Evolutionary conservation across 37 sponge, comb jelly and placozoan genomes (phyloP).

Genomic region (Hormiphora californensis): DNA sequence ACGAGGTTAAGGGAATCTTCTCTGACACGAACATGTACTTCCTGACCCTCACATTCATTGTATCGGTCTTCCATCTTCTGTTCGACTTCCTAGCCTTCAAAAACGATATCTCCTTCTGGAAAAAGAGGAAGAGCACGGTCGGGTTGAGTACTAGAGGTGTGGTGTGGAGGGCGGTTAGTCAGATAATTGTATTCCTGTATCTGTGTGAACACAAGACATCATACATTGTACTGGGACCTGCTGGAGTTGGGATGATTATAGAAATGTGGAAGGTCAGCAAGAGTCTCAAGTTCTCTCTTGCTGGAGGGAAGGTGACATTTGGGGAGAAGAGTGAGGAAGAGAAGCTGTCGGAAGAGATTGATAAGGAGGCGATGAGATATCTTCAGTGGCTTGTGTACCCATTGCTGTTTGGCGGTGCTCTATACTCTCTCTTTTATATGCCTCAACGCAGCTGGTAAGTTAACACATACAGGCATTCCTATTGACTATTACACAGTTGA

Average conservation of each 20-base stretch:
- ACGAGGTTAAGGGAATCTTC: constrained; percentile 81
- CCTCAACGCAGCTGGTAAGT: constrained; percentile 66
- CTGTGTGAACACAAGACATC: constrained; percentile 83
- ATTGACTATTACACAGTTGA: too few relatives aligned
- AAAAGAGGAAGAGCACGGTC: constrained; percentile 68
- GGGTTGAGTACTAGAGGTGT: constrained; percentile 74
- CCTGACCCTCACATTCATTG: constrained; percentile 73
- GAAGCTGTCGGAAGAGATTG: constrained; percentile 61
- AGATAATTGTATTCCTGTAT: constrained; percentile 77
- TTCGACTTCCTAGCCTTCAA: constrained; percentile 96
- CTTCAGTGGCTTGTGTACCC: constrained; percentile 71
- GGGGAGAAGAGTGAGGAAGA: constrained; percentile 61
- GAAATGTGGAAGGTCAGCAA: constrained; percentile 80
- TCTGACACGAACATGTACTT: constrained; percentile 68
- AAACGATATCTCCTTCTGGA: constrained; percentile 86
- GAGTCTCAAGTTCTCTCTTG: constrained; percentile 59
- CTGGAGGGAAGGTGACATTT: not conserved
- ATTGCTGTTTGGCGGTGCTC: constrained; percentile 71
- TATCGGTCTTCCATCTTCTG: constrained; percentile 80
- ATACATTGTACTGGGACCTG: constrained; percentile 69
- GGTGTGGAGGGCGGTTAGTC: constrained; percentile 81
- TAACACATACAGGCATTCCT: too few relatives aligned
- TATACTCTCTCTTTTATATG: constrained; percentile 76
- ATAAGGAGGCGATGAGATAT: constrained; percentile 73
- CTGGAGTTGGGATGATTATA: constrained; percentile 73